These are phyloP conservation scores for Catocala fraxini DNA, from an alignment of 2,888 invertebrate species.

Conservation along the genomic window DNA sequence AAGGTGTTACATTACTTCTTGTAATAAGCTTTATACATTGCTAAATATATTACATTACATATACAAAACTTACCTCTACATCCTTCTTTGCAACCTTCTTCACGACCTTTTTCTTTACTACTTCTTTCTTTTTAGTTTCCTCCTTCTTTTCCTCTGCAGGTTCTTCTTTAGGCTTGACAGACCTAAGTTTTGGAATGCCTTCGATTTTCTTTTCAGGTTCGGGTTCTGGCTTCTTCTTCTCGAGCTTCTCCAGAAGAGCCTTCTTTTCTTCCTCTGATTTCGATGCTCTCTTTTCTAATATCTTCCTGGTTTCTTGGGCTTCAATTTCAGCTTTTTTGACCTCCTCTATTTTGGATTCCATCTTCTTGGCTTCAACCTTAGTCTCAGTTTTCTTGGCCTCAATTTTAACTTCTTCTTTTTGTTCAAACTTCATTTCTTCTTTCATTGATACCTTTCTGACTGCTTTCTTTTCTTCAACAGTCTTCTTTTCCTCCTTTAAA, in stretches of 20 bases:
- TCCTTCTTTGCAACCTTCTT: conserved; percentile 84
- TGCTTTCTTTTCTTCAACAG: conserved; percentile 70
- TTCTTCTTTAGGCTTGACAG: conserved; percentile 85
- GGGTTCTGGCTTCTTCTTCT: conserved; percentile 83
- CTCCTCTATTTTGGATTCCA: conserved; percentile 73
- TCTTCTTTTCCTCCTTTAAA: conserved; percentile 55
- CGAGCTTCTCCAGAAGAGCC: conserved; percentile 81
- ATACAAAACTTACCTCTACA: conserved; percentile 72
- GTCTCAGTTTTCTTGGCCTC: conserved; percentile 73
- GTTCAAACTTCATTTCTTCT: conserved; percentile 67
- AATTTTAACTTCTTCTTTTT: conserved; percentile 64
- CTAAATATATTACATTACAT: conserved; percentile 21
- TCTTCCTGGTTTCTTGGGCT: conserved; percentile 82
- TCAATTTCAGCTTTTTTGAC: conserved; percentile 73
- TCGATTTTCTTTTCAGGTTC: conserved; percentile 88
- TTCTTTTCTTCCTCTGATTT: conserved; percentile 85
- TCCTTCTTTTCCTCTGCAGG: conserved; percentile 80
- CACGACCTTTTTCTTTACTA: conserved; percentile 80
- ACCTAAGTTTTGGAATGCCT: conserved; percentile 88
- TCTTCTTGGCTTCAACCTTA: conserved; percentile 65
- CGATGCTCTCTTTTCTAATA: conserved; percentile 80
- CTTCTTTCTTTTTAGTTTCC: conserved; percentile 78
- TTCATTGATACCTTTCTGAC: conserved; percentile 74
- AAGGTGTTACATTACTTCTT: conserved; percentile 26
- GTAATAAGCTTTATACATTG: conserved; percentile 63